phyloP scores from a whole-genome alignment of 2,797 vertebrate species.

The Benthosema pterotum region DNA sequence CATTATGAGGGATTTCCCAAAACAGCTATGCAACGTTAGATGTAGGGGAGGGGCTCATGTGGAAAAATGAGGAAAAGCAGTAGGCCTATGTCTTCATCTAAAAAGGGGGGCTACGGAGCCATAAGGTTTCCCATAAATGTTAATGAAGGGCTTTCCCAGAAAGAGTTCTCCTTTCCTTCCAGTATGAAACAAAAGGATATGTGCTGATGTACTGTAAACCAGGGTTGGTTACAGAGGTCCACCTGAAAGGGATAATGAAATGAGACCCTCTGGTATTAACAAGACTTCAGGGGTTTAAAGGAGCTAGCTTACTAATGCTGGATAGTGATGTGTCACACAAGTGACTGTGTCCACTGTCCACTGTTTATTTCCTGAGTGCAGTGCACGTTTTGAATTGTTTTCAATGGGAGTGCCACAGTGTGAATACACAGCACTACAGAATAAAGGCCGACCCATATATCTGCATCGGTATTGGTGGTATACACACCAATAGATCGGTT shows the following conservation, averaged over 20 bases:
- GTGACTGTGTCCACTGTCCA: not conserved
- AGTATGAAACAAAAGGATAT: conserved; percentile 69
- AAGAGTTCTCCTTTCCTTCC: conserved; percentile 52
- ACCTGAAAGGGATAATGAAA: conserved; percentile 45
- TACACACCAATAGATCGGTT: no score
- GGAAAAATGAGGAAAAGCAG: conserved; percentile 59
- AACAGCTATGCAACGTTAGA: conserved; percentile 65
- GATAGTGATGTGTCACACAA: conserved; percentile 45
- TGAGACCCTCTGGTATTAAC: conserved; percentile 44
- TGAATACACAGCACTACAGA: no score
- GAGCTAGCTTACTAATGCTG: conserved; percentile 30
- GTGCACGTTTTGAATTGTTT: no score
- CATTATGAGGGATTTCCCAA: conserved; percentile 78
- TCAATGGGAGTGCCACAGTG: no score
- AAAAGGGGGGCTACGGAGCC: conserved; percentile 48
- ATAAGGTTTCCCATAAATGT: conserved; percentile 80
- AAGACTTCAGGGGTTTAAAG: conserved; percentile 40
- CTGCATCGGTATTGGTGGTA: no score
- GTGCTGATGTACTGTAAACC: conserved; percentile 65
- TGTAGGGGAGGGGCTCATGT: conserved; percentile 59
- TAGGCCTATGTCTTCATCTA: conserved; percentile 62
- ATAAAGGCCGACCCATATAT: no score
- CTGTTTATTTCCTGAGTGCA: no score
- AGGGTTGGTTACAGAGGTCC: conserved; percentile 44
- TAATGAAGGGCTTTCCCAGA: conserved; percentile 82